Percentiles rank a stretch among this genome's conserved stretches.
phyloP scores from a whole-genome alignment of 2,113 vertebrate genomes.

The Lasiurus cinereus region DNA sequence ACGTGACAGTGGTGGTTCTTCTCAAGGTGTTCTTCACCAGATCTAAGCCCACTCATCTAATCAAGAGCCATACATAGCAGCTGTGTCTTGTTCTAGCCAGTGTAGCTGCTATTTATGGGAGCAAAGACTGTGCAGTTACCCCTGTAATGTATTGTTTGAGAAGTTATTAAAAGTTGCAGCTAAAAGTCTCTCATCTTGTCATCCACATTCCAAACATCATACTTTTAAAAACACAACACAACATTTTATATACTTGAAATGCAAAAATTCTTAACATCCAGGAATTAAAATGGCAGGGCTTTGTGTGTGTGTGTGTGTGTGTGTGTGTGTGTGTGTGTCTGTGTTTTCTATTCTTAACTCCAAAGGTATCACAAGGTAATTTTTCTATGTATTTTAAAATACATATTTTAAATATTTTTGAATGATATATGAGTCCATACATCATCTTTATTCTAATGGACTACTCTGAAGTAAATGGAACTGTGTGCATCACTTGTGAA shows the following conservation, averaged over 20 bases:
- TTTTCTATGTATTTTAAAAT: constrained; percentile 48
- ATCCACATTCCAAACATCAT: not conserved
- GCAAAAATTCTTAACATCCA: constrained; percentile 32
- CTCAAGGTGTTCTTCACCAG: not conserved
- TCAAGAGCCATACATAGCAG: not conserved
- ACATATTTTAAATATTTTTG: not conserved
- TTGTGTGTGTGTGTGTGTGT: not conserved
- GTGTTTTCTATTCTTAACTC: not conserved
- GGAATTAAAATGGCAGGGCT: not conserved
- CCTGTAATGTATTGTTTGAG: not conserved
- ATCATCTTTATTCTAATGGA: not conserved
- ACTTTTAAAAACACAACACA: not conserved
- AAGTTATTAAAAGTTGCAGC: constrained; percentile 5
- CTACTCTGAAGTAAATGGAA: not conserved
- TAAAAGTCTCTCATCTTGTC: constrained; percentile 25
- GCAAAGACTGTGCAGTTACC: not conserved
- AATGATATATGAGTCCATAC: not conserved
- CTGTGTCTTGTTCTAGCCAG: not conserved
- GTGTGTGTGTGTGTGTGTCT: no score
- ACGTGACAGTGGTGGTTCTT: not conserved
- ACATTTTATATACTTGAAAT: constrained; percentile 46
- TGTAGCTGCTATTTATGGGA: not conserved
- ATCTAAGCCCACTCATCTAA: not conserved
- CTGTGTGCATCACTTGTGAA: not conserved
- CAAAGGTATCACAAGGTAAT: not conserved